These are phyloP conservation scores for Zaprionus taronus DNA, from an alignment of 1,140 invertebrate species.

Conservation along the genomic window DNA sequence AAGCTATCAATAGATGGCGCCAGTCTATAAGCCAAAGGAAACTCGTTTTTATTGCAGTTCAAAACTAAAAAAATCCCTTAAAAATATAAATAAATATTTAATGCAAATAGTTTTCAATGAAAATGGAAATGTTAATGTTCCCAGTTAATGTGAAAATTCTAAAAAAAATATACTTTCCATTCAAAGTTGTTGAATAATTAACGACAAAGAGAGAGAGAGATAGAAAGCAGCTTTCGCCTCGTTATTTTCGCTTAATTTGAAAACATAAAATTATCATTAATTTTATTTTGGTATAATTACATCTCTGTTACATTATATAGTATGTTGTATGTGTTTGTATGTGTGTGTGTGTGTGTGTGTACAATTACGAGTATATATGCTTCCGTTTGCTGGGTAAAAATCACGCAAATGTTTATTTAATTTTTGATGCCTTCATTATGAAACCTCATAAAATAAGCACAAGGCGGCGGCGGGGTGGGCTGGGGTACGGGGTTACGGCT, in stretches of 20 bases:
- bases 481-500: background rate
- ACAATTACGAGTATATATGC: constrained; percentile 53
- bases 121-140: background rate
- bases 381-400: constrained; percentile 72
- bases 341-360: constrained; percentile 29
- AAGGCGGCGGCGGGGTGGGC: background rate
- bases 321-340: constrained; percentile 36
- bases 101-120: background rate
- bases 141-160: background rate
- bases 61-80: background rate
- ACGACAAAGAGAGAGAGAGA: background rate
- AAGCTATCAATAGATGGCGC: constrained; percentile 47
- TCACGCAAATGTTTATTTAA: constrained; percentile 76
- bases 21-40: background rate
- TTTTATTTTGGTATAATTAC: constrained; percentile 82
- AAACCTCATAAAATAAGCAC: constrained; percentile 50
- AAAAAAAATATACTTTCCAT: background rate
- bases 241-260: constrained; percentile 74
- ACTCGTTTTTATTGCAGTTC: background rate
- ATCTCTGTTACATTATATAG: constrained; percentile 62
- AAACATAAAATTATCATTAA: constrained; percentile 67
- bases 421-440: constrained; percentile 65
- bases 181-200: background rate
- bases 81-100: background rate
- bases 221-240: background rate